Base-by-base conservation (phyloP, 2,888 invertebrate species). In the Noctua fimbriata region DNA sequence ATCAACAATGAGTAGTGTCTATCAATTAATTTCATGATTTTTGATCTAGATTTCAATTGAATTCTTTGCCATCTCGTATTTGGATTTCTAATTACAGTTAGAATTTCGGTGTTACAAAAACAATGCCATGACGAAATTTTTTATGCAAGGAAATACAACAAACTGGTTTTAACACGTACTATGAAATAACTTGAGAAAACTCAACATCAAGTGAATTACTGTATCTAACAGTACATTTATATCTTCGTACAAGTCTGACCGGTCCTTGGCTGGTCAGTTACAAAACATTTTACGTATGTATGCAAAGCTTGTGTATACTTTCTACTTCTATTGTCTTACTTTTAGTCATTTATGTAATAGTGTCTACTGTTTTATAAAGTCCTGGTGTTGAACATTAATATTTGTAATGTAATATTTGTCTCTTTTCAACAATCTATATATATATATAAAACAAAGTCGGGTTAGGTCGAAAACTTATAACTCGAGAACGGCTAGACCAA, bases 251-350 rank as follows among this genome's bases (percentile, higher is more conserved):
- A 2, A 41, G 89, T 87, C 14, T 58, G 66, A 79, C 87, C 80
- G 78, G 85, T 80, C 69, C 32, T 66, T 44, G 32, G 4, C 18
- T 41, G 80, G 79, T 78, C 87, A 85, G 78, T 87, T 87, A 81
- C 89, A 76, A 89, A 84, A 87, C 75, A 32, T 69, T 76, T 21
- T 73, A 72, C 70, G 75, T 79, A 47, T 73, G 28, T 85, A 88
- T 83, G 78, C 75, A 75, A 79, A 87, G 72, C 58, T 36, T 81
- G 44, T 18, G 18, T 49, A 44, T 67, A 82, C 82, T 89, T 87
- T 89, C 88, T 74, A 82, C 69, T 73, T 79, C 81, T 58, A 67
- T 79, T 83, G 79, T 86, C 41, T 83, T 79, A 69, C 47, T 63
- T 77, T 52, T 69, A 14, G n/a, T n/a, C 14, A 65, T 81, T 82